Conservation (phyloP, 2,113 vertebrate genomes). For the Brachirus orientalis region DNA sequence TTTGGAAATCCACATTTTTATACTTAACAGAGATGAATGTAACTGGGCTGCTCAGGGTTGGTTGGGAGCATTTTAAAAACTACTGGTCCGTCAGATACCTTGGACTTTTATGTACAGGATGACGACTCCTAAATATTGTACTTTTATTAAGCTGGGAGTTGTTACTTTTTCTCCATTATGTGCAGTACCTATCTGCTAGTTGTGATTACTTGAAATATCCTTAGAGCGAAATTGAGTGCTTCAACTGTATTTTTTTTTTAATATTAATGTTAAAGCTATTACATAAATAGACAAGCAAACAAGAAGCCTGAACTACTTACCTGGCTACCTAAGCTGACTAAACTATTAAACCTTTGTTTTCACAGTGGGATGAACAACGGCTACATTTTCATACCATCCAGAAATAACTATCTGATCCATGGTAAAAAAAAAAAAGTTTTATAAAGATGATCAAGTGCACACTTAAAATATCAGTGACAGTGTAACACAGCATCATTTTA, state of each 20-base stretch:
- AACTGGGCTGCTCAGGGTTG: constrained; percentile 93
- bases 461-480: background rate
- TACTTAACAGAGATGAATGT: constrained; percentile 92
- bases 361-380: background rate
- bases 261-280: constrained; percentile 37
- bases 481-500: constrained; percentile 14
- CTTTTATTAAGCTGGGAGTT: constrained; percentile 70
- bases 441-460: background rate
- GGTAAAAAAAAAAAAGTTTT: too few relatives aligned
- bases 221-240: constrained; percentile 24
- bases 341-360: background rate
- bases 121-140: constrained; percentile 72
- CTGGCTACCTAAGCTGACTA: constrained; percentile 33
- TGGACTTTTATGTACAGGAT: constrained; percentile 76
- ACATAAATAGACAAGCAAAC: constrained; percentile 28
- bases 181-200: constrained; percentile 20
- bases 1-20: constrained; percentile 73
- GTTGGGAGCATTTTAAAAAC: constrained; percentile 86
- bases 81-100: constrained; percentile 83
- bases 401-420: background rate
- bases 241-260: too few relatives aligned
- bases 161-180: constrained; percentile 59
- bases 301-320: constrained; percentile 77
- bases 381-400: background rate
- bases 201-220: constrained; percentile 62